Percentiles rank a stretch among this genome's conserved stretches.
phyloP scores from a whole-genome alignment of 2,797 vertebrate species.

The Notamacropus eugenii region DNA sequence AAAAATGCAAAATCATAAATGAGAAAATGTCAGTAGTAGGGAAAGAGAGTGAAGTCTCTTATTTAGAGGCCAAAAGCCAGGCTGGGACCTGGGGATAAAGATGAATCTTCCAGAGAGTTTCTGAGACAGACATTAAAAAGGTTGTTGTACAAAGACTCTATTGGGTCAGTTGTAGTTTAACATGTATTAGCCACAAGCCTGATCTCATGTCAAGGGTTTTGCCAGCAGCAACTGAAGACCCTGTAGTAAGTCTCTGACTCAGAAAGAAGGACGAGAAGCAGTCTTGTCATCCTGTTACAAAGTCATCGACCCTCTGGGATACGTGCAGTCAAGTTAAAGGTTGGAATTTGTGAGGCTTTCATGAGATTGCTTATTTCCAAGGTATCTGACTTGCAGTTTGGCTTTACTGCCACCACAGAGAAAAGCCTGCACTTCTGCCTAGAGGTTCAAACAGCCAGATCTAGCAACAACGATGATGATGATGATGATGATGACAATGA shows the following conservation, averaged over 20 bases:
- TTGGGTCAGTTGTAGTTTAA: slow-evolving; percentile 19
- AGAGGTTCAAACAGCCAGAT: background rate
- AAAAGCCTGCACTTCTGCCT: background rate
- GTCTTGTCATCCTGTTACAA: background rate
- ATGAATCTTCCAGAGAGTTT: slow-evolving; percentile 47
- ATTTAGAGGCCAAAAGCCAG: background rate
- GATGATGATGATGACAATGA: background rate
- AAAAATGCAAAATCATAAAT: slow-evolving; percentile 1
- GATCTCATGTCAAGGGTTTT: slow-evolving; percentile 17
- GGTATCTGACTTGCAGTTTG: background rate
- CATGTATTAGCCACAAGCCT: background rate
- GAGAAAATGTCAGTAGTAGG: background rate
- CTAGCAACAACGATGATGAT: background rate
- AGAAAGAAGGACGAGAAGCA: slow-evolving; percentile 35
- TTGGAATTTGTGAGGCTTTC: background rate
- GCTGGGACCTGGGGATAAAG: slow-evolving; percentile 22
- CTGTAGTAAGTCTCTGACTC: background rate
- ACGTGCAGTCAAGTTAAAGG: background rate
- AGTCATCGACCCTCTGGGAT: background rate
- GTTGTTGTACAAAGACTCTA: background rate
- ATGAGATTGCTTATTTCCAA: background rate
- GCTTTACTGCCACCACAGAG: background rate
- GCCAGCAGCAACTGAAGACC: slow-evolving; percentile 43
- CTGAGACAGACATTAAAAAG: slow-evolving; percentile 1
- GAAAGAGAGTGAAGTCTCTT: slow-evolving; percentile 24